Percentiles rank a stretch among this genome's conserved stretches.
Conservation (phyloP, 2,888 invertebrate genomes). For the Amphimallon solstitiale region DNA sequence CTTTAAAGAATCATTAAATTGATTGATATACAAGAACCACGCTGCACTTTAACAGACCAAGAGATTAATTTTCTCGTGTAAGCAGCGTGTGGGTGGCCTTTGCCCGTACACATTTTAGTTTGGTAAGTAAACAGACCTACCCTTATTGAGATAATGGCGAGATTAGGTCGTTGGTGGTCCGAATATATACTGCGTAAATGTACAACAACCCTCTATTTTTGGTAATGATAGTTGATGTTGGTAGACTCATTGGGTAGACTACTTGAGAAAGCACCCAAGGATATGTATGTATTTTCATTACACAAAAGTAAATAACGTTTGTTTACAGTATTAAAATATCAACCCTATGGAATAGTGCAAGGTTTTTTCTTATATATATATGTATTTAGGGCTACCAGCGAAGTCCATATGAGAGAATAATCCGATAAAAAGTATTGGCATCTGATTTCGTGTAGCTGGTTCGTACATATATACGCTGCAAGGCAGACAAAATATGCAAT, state of each 20-base stretch:
- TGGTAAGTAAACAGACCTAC: constrained; percentile 49
- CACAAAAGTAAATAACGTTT: constrained; percentile 36
- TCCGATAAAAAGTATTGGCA: no score
- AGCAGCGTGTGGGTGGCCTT: constrained; percentile 34
- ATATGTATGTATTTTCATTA: constrained; percentile 37
- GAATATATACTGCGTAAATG: constrained; percentile 7
- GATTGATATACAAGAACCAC: constrained; percentile 22
- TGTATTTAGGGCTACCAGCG: no score
- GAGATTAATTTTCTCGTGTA: constrained; percentile 28
- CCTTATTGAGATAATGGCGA: constrained; percentile 52
- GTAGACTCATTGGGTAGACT: constrained; percentile 44
- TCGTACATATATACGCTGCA: no score
- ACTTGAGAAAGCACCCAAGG: constrained; percentile 1
- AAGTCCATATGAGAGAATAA: no score
- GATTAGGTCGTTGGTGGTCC: constrained; percentile 54
- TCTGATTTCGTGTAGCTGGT: no score
- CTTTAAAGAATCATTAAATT: constrained; percentile 30
- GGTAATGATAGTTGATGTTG: constrained; percentile 37
- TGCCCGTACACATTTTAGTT: constrained; percentile 35
- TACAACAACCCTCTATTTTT: constrained; percentile 31
- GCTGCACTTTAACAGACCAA: neutral
- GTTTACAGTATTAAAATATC: constrained; percentile 38
- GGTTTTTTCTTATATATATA: no score
- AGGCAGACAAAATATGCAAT: no score
- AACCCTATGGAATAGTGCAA: neutral